Evolutionary conservation across 2,888 invertebrate genomes (phyloP).

Genomic region (Synergus gifuensis): DNA sequence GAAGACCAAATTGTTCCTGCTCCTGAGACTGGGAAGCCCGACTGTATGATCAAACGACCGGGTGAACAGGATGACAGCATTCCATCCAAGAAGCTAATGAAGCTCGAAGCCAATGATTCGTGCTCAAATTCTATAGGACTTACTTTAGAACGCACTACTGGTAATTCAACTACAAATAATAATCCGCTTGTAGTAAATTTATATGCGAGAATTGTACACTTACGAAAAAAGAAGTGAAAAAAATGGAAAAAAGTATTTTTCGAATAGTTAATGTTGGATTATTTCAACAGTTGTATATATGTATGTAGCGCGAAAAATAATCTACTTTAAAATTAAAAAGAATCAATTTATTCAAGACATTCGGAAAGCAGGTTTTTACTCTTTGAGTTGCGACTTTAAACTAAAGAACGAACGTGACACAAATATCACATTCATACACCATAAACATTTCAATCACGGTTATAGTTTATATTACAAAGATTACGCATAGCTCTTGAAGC

Average conservation of each 20-base stretch:
- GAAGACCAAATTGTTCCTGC: neutral
- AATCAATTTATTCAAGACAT: too few species aligned
- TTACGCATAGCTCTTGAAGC: too few species aligned
- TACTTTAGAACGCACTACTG: neutral
- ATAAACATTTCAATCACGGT: too few species aligned
- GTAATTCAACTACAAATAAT: constrained; percentile 1
- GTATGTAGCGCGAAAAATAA: too few species aligned
- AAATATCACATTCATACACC: too few species aligned
- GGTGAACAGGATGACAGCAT: neutral
- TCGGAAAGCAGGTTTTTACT: too few species aligned
- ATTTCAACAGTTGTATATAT: too few species aligned
- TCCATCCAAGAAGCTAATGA: neutral
- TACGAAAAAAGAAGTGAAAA: neutral
- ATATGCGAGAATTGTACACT: neutral
- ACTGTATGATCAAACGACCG: neutral
- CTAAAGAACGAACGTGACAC: too few species aligned
- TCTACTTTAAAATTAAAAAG: too few species aligned
- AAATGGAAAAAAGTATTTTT: neutral
- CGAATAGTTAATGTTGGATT: neutral
- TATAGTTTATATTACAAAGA: too few species aligned
- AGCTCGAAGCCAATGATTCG: neutral
- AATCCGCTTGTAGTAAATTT: neutral
- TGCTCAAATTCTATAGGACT: neutral
- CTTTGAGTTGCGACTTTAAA: too few species aligned
- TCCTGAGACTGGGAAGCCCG: neutral